These are phyloP conservation scores for Oplegnathus fasciatus DNA, from an alignment of 2,113 vertebrate genomes.

Conservation along the genomic window DNA sequence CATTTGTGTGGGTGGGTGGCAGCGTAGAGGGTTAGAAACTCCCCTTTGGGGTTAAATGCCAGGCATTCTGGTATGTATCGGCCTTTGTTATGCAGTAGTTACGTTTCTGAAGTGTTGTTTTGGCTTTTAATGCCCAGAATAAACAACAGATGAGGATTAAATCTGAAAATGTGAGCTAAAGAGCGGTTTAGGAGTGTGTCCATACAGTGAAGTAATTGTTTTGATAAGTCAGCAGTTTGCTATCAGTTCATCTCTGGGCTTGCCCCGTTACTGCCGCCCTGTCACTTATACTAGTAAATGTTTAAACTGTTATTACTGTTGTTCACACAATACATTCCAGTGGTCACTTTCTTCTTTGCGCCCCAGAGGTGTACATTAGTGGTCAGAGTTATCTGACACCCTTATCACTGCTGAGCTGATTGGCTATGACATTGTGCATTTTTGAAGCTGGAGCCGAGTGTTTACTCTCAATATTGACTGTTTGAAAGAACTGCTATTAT, in stretches of 20 bases:
- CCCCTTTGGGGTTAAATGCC: constrained; percentile 53
- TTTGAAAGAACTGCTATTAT: not conserved
- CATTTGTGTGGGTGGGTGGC: constrained; percentile 31
- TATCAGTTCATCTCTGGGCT: constrained; percentile 53
- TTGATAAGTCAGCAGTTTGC: constrained; percentile 41
- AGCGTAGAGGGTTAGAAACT: constrained; percentile 41
- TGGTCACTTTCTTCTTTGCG: constrained; percentile 51
- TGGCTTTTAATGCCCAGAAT: constrained; percentile 12
- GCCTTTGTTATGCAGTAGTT: not conserved
- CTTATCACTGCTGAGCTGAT: constrained; percentile 52
- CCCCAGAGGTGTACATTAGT: constrained; percentile 27
- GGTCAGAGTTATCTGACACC: constrained; percentile 4
- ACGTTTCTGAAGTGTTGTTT: constrained; percentile 4
- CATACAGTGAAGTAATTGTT: constrained; percentile 19
- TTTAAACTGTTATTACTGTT: constrained; percentile 64
- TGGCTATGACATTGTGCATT: constrained; percentile 26
- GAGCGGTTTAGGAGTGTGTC: constrained; percentile 3
- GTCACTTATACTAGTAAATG: constrained; percentile 67
- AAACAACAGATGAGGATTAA: constrained; percentile 36
- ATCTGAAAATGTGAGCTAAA: constrained; percentile 16
- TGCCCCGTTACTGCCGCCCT: constrained; percentile 43
- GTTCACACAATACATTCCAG: constrained; percentile 25
- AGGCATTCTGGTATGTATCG: constrained; percentile 26
- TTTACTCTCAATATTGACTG: constrained; percentile 21
- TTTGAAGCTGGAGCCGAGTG: constrained; percentile 10